Percentiles rank a stretch among this genome's conserved stretches.
Conservation (phyloP, 1,140 invertebrate genomes). For the Pogonognathellus flavescens region DNA sequence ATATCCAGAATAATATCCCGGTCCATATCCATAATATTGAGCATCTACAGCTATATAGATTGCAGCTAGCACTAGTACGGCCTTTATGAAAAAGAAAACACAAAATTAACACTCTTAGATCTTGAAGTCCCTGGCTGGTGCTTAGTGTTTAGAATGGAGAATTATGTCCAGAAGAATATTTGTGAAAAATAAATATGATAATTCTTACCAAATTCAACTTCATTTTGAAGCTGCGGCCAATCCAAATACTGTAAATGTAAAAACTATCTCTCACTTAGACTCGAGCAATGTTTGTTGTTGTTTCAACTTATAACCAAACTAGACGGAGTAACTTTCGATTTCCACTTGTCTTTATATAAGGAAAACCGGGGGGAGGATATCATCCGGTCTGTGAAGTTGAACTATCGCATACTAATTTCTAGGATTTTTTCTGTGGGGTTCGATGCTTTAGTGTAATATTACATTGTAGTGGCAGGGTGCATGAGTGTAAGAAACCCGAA, state of each 20-base stretch:
- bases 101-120: background rate
- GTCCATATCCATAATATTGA: constrained; percentile 60
- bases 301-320: constrained; percentile 50
- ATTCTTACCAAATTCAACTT: constrained; percentile 49
- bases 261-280: constrained; percentile 11
- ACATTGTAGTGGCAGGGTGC: background rate
- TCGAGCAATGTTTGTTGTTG: constrained; percentile 46
- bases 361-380: constrained; percentile 51
- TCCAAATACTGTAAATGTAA: constrained; percentile 32
- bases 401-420: constrained; percentile 36
- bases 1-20: constrained; percentile 38
- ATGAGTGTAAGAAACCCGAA: constrained; percentile 16
- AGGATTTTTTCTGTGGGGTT: constrained; percentile 37
- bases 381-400: constrained; percentile 21
- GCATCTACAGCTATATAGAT: constrained; percentile 57
- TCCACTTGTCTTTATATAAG: constrained; percentile 64
- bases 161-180: background rate
- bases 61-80: constrained; percentile 63
- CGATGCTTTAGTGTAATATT: background rate
- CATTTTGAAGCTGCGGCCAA: constrained; percentile 21
- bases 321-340: constrained; percentile 66
- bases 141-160: too few relatives aligned
- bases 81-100: constrained; percentile 50
- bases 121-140: too few relatives aligned
- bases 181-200: background rate